Evolutionary conservation across 2,797 vertebrate genomes (phyloP), one percentile per base, ranked within the genome.

Genomic region (Sebastes taczanowskii): DNA sequence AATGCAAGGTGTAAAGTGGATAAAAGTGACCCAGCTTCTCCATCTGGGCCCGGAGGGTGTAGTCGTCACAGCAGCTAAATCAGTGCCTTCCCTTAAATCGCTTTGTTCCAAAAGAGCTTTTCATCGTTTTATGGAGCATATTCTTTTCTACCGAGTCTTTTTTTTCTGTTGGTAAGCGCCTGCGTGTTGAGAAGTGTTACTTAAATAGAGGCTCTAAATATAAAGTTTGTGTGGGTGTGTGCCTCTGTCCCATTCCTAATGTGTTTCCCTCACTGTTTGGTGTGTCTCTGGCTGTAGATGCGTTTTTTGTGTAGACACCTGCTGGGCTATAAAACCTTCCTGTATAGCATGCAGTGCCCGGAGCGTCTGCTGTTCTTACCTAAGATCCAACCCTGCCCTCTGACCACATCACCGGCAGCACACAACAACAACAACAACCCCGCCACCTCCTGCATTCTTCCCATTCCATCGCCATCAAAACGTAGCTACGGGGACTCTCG

Each of bases 171-270:
- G 76, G 83, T 87, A 76, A 86, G 81, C 66, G 67, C 79, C 62
- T 74, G 76, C 76, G 71, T 84, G 86, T 85, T 72, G 62, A 83
- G 81, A 79, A 81, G 81, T 83, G 80, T 73, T 81, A 38, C 77
- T 86, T 87, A 88, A 89, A 90, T 87, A 91, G 89, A 75, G 60
- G 55, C 83, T 88, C 89, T 89, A 92, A 91, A 92, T 91, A 81
- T 88, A 91, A 86, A 86, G 81, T 83, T 66, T 74, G 88, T 76
- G 90, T 91, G 88, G 84, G 90, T 53, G 86, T 77, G 84, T 73
- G 81, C 74, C 74, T 91, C 77, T 79, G 79, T 79, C 69, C 72
- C 80, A 42, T 61, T 82, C 76, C 49, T 62, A 29, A 22, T 72
- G 84, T 78, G 81, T 86, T 83, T 82, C 66, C 82, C 61, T 77